These are phyloP conservation scores for Saccostrea glomerata DNA, from an alignment of 1,140 invertebrate species.

Conservation along the genomic window DNA sequence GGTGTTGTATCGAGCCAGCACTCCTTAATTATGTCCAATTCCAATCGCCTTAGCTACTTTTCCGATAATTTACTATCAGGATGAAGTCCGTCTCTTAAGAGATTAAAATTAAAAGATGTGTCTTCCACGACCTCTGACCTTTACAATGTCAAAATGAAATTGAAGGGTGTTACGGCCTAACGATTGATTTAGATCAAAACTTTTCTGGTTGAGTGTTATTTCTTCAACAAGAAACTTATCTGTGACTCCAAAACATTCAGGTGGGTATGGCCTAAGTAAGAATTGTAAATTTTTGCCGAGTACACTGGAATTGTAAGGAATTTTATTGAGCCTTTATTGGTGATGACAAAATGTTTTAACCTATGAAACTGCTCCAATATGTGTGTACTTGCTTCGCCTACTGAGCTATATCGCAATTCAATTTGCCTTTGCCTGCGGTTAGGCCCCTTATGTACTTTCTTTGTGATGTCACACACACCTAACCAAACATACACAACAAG, in stretches of 20 bases:
- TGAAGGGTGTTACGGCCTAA: too few species aligned
- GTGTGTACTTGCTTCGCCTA: too few species aligned
- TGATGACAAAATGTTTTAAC: slow-evolving; percentile 19
- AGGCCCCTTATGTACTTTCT: too few species aligned
- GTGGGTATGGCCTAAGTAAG: not conserved
- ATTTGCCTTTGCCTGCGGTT: too few species aligned
- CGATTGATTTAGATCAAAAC: not conserved
- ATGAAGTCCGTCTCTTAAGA: slow-evolving; percentile 3
- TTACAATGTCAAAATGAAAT: too few species aligned
- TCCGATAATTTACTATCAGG: not conserved
- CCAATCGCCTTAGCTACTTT: slow-evolving; percentile 25
- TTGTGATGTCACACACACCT: too few species aligned
- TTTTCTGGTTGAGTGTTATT: not conserved
- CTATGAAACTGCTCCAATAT: not conserved
- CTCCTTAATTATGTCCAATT: slow-evolving; percentile 22
- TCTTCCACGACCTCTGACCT: slow-evolving; percentile 22
- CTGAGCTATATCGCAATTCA: too few species aligned
- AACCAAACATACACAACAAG: too few species aligned
- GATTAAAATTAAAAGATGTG: slow-evolving; percentile 14
- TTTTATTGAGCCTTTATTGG: slow-evolving; percentile 28
- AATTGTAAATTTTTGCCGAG: slow-evolving; percentile 7
- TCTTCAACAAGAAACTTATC: not conserved
- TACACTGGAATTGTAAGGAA: slow-evolving; percentile 33
- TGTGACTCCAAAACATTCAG: not conserved
- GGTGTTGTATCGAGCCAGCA: slow-evolving; percentile 36